Base-by-base conservation (phyloP, 2,113 vertebrate species). In the Rhinopithecus roxellana region DNA sequence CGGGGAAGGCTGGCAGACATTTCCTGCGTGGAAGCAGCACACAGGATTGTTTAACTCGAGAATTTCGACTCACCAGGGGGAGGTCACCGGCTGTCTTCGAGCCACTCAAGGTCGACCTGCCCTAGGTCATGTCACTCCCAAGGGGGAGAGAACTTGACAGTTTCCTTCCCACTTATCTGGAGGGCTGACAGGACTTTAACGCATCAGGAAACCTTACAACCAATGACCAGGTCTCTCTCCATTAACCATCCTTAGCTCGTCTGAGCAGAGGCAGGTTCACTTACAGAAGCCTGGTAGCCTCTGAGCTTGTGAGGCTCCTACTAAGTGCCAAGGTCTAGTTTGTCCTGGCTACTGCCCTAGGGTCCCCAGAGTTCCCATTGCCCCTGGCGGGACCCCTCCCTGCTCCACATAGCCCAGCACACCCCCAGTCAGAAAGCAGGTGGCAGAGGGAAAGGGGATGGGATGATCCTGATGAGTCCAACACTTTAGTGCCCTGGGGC, bases 401-500 rank as follows among this genome's bases (percentile, higher is more conserved):
- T 59, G 57, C 57, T 59, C 20, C 45, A 40, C 43, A 40, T 6
- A 11, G 12, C n/a, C 25, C 50, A 82, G 18, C 3, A 5, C 30
- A 32, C 40, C 16, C 74, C 90, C 40, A 75, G 40, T 77, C 40
- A 17, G 40, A 50, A 70, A 92, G 89, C 16, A 40, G 74, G 50
- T 16, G 45, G 91, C 48, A n/a, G 79, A 40, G 17, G 8, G 16
- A 40, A 18, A 77, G 35, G 2, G 57, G 17, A 43, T 72, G 74
- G 20, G 57, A 16, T 2, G 3, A 38, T 35, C 79, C 40, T 27
- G 13, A 4, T 11, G 18, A 85, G 20, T 48, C 3, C 1, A 32
- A 8, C 22, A 11, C n/a, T 27, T 35, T 9, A 13, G 7, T 2
- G 61, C 23, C 0, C 40, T 2, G 22, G 48, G 57, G 4, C 7